Conservation (phyloP, 2,797 vertebrate genomes). For the Pseudopleuronectes americanus region DNA sequence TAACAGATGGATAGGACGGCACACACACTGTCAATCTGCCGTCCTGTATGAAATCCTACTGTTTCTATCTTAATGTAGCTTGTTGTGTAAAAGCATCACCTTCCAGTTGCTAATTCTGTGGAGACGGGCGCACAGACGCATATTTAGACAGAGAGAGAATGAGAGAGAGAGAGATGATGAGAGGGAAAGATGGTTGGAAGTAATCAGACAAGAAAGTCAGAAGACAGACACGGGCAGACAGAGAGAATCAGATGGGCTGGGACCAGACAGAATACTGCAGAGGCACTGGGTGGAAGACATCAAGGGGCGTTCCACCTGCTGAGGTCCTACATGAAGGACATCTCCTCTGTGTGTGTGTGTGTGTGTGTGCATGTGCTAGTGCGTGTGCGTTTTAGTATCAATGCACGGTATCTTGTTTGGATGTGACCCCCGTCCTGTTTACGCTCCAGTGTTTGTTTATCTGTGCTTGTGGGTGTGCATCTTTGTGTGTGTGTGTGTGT, state of each 20-base stretch:
- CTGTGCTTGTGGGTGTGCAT: slow-evolving; percentile 27
- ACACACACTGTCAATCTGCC: slow-evolving; percentile 21
- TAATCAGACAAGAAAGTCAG: slow-evolving; percentile 46
- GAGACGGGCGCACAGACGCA: slow-evolving; percentile 24
- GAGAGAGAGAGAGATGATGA: slow-evolving; percentile 19
- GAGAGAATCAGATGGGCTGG: slow-evolving; percentile 61
- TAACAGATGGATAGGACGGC: slow-evolving; percentile 28
- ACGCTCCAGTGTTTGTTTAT: slow-evolving; percentile 61
- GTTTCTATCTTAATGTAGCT: background rate
- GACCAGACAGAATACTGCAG: slow-evolving; percentile 51
- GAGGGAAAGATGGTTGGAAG: slow-evolving; percentile 38
- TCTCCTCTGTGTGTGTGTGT: slow-evolving; percentile 25
- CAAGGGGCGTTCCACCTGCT: slow-evolving; percentile 54
- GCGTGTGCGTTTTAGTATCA: slow-evolving; percentile 21
- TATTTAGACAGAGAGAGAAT: slow-evolving; percentile 36
- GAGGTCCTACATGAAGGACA: slow-evolving; percentile 67
- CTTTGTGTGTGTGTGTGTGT: no score
- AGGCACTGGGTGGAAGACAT: slow-evolving; percentile 39
- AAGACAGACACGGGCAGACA: slow-evolving; percentile 45
- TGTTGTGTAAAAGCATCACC: slow-evolving; percentile 10
- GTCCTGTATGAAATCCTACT: slow-evolving; percentile 2
- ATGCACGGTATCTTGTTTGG: slow-evolving; percentile 52
- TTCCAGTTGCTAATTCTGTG: slow-evolving; percentile 21
- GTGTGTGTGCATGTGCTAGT: slow-evolving; percentile 9
- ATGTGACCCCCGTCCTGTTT: slow-evolving; percentile 42